Base-by-base conservation (phyloP, 1,140 invertebrate species). In the Drosophila prosaltans region DNA sequence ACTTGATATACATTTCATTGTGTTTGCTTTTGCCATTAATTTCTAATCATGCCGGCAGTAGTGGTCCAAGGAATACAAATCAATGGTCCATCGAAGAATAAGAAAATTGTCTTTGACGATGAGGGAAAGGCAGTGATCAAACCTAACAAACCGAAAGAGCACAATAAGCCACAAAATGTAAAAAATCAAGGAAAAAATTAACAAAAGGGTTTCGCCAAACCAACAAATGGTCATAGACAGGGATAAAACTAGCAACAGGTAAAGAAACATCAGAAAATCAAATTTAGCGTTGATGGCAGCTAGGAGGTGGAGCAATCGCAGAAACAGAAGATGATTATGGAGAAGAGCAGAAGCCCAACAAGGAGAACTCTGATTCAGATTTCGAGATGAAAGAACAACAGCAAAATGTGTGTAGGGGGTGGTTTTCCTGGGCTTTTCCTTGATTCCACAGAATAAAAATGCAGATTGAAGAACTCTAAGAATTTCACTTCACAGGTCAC, bases 51-150 rank as follows among this genome's bases (percentile, higher is more conserved):
- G 90, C 71, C 82, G 73, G 89, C 81, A 74, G 74, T 78, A 58
- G 65, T 78, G 45, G 74, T 75, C 36, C 72, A 51, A 71, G 70
- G 69, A 63, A 69, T 66, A 45, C 73, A 78, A 40, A 72, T 89
- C 9, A 70, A 75, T 57, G 70, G 75, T 4, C 61, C 74, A 58
- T 45, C 61, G 16, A 89, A 81, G 73, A 88, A 90, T 24, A 91
- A 92, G 43, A 92, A 91, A 67, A 91, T 92, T 21, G 66, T 91
- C 0, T 92, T 92, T 24, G 77, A 80, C 32, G 91, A 92, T 7
- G 72, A 91, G 2, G 91, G 88, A 2, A 80, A 91, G 62, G 80
- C 70, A 3, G 36, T 83, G 16, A 16, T 28, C 45, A 78, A 73
- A 10, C 68, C 69, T 6, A 58, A 54, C 9, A 63, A 73, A 75